phyloP scores from a whole-genome alignment of 1,140 invertebrate species.

The Drosophila chauvacae region DNA sequence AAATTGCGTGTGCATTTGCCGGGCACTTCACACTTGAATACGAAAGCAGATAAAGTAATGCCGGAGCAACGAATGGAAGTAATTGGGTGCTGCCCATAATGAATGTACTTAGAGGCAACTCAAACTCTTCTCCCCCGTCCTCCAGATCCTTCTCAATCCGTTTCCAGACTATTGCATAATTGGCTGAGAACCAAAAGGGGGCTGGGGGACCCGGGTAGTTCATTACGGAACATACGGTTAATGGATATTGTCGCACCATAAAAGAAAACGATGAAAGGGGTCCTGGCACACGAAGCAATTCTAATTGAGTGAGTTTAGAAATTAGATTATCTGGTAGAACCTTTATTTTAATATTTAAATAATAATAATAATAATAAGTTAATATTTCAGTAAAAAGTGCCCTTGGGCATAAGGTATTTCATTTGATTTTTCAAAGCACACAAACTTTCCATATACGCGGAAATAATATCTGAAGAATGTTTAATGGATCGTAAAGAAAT shows the following conservation, averaged over 20 bases:
- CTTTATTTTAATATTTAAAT: not conserved
- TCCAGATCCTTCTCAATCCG: slow-evolving; percentile 33
- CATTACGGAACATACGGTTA: slow-evolving; percentile 37
- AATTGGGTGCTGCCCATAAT: slow-evolving; percentile 75
- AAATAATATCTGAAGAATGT: too few species aligned
- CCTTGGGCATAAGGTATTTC: too few species aligned
- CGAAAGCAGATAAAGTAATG: slow-evolving; percentile 82
- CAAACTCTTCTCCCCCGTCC: slow-evolving; percentile 1
- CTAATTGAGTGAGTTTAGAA: not conserved
- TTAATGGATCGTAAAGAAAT: too few species aligned
- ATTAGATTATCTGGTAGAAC: not conserved
- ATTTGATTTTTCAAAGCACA: too few species aligned
- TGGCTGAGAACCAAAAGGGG: slow-evolving; percentile 22
- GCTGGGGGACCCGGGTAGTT: slow-evolving; percentile 14
- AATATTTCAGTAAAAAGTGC: too few species aligned
- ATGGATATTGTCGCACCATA: slow-evolving; percentile 41
- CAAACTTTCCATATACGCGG: too few species aligned
- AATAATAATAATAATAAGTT: not conserved
- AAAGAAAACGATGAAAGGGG: not conserved
- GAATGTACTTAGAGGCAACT: slow-evolving; percentile 48
- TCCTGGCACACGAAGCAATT: not conserved
- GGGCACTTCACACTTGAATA: slow-evolving; percentile 81
- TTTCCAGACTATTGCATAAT: slow-evolving; percentile 45
- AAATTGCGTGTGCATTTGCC: slow-evolving; percentile 81
- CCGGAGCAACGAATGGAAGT: slow-evolving; percentile 66